Conservation (phyloP, 2,797 vertebrate genomes). For the Acanthopagrus latus region DNA sequence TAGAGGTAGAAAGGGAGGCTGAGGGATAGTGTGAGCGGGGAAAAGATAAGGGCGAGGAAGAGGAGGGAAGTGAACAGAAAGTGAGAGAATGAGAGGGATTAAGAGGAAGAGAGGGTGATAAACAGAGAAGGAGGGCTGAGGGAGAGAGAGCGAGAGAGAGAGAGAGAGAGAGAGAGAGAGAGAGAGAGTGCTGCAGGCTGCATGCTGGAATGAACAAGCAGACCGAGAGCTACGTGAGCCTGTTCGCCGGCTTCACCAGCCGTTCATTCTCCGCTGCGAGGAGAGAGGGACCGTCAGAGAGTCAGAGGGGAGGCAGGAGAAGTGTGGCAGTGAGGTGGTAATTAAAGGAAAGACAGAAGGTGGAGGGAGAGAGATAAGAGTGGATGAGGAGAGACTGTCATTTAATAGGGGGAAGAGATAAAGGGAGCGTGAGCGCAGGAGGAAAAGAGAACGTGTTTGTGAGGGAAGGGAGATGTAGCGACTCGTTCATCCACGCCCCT, state of each 20-base stretch:
- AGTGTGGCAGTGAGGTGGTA: conserved; percentile 68
- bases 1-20: conserved; percentile 5
- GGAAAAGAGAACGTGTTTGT: conserved; percentile 30
- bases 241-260: conserved; percentile 55
- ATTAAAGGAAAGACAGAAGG: conserved; percentile 75
- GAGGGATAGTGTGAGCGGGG: conserved; percentile 16
- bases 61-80: conserved; percentile 40
- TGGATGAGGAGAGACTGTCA: conserved; percentile 59
- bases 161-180: conserved; percentile 47
- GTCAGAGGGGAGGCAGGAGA: conserved; percentile 64
- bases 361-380: conserved; percentile 62
- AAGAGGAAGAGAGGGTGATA: conserved; percentile 55
- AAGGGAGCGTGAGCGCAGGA: conserved; percentile 56
- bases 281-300: conserved; percentile 58
- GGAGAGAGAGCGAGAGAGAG: conserved; percentile 31
- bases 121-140: conserved; percentile 49
- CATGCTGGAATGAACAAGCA: conserved; percentile 67
- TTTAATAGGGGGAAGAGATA: conserved; percentile 60
- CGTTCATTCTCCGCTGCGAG: conserved; percentile 58
- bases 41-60: conserved; percentile 15
- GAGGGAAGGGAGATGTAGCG: conserved; percentile 67
- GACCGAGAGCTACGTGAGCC: conserved; percentile 63
- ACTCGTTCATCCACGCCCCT: conserved; percentile 76
- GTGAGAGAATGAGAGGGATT: conserved; percentile 61
- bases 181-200: conserved; percentile 66